Base-by-base conservation (phyloP, 2,888 invertebrate species). In the Augochlorella aurata region DNA sequence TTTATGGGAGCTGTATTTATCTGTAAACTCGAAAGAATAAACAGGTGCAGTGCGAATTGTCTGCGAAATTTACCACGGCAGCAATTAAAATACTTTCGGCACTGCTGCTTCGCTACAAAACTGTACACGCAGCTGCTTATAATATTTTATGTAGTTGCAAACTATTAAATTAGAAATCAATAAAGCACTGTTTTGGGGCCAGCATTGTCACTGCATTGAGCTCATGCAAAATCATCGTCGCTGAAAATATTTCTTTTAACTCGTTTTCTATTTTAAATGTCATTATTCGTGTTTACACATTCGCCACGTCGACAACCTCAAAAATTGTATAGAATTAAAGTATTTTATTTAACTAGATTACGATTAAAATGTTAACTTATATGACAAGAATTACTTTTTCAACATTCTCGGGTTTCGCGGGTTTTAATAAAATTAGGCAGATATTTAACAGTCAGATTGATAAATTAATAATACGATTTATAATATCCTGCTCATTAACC, bases 61-160 rank as follows among this genome's bases (percentile, higher is more conserved):
- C 3, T 29, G 29, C n/a, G 3, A 3, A 52, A 1, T n/a, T 52
- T 52, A 52, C n/a, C 52, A n/a, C 9, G 7, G n/a, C 8, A 52
- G n/a, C 52, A 52, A 52, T 52, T n/a, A n/a, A 52, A 52, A 52
- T 52, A n/a, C n/a, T n/a, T 52, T 52, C 52, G 52, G n/a, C 9
- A n/a, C 8, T 5, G 5, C n/a, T n/a, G 9, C n/a, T 9, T 2
- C n/a, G 18, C 18, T n/a, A n/a, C n/a, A 52, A 52, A n/a, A 9
- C 52, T n/a, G n/a, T 52, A n/a, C n/a, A 52, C 9, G 8, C 52
- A 52, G n/a, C n/a, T n/a, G 52, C 2, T 52, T 52, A 52, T 52
- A n/a, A 52, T 52, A 52, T 52, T 52, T 52, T 9, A 52, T 52
- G 52, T n/a, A 45, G 52, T n/a, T n/a, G 52, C n/a, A 52, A 9